Base-by-base conservation (phyloP, 2,797 vertebrate genomes). In the Muraenolepis orangiensis region DNA sequence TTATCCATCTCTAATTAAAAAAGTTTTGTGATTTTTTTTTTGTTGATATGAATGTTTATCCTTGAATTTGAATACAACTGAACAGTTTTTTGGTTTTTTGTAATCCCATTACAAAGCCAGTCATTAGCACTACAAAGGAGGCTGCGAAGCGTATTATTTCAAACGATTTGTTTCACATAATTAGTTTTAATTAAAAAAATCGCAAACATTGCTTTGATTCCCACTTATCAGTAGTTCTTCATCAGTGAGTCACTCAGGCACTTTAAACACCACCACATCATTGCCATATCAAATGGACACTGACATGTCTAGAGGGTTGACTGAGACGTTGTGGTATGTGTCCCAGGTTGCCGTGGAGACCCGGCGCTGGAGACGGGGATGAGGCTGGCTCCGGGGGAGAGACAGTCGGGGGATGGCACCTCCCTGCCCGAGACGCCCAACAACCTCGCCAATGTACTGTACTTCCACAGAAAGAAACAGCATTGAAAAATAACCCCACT, bases 341-440 rank as follows among this genome's bases (percentile, higher is more conserved):
- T 77, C 38, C 38, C 57, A 94, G 94, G 93, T 72, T 77, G 91
- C 67, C 87, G 90, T 84, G 83, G 89, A 5, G 96, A 98, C 77
- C 91, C 93, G 0, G 80, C 91, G n/a, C 94, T 92, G 51, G 96
- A 98, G 78, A 87, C 94, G 75, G 93, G 94, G 0, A 94, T 95
- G 87, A 94, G 95, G 81, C 90, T 97, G 82, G 93, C 95, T 69
- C 95, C 97, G 1, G 98, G 96, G 73, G 97, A 99, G 88, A 94
- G 98, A 73, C 98, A 99, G 89, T 97, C 98, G 11, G 98, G 98
- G 0, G 98, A 99, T 0, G 98, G 98, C 72, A 99, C 97, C 0
- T 99, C 98, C 75, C 95, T 99, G 61, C 98, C 98, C 0, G 98
- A 99, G 92, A 98, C 96, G 0, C 97, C 97, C 72, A 98, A 98